phyloP scores from a whole-genome alignment of 1,140 invertebrate species.

The Pseudomyrmex cubaensis region DNA sequence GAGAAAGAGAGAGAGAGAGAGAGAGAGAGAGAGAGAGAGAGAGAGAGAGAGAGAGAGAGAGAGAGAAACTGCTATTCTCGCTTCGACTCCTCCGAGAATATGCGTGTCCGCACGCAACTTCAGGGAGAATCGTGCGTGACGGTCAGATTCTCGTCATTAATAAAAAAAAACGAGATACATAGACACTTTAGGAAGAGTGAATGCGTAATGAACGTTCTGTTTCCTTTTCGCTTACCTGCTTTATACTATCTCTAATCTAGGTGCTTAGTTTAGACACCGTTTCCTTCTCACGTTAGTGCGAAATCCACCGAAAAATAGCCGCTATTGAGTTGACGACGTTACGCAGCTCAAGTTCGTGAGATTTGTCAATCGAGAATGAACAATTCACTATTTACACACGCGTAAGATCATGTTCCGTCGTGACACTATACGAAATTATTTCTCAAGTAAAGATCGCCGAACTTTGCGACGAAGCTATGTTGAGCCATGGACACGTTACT shows the following conservation, averaged over 20 bases:
- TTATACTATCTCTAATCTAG: neutral
- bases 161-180: no score
- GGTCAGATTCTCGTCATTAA: no score
- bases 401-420: constrained; percentile 6
- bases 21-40: neutral
- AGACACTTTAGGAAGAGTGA: no score
- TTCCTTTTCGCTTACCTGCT: constrained; percentile 28
- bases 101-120: no score
- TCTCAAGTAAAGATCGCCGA: constrained; percentile 60
- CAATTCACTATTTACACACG: neutral
- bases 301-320: constrained; percentile 41
- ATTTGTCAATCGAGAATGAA: constrained; percentile 1
- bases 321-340: constrained; percentile 17
- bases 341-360: neutral
- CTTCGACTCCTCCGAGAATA: no score
- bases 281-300: neutral
- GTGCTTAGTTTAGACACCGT: constrained; percentile 7
- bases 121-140: no score
- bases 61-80: neutral
- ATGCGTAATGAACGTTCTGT: no score
- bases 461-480: constrained; percentile 62
- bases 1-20: neutral
- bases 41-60: neutral
- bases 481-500: constrained; percentile 1
- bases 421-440: constrained; percentile 49